A percentile compares a stretch with the other conserved stretches of the same genome.
phyloP scores from a whole-genome alignment of 23 tunicate genomes.

The Ascidia mentula region DNA sequence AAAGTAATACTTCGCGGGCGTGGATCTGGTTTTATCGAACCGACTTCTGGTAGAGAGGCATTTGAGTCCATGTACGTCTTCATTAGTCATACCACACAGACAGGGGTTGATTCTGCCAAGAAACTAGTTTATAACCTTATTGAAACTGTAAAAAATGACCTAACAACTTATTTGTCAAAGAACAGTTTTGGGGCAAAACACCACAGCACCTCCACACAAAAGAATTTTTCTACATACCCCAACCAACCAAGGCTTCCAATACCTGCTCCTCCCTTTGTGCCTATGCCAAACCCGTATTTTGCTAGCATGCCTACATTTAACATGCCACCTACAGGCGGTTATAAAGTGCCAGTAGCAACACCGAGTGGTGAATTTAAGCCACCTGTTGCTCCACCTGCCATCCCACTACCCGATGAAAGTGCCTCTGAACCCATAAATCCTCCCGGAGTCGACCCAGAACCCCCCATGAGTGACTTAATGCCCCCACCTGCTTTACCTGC shows the following conservation, averaged over 20 bases:
- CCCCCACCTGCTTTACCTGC: slow-evolving; percentile 11
- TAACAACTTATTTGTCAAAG: neutral
- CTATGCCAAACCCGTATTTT: neutral
- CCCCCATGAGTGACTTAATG: slow-evolving; percentile 17
- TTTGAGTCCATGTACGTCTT: slow-evolving; percentile 95
- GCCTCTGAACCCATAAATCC: neutral
- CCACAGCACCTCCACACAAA: neutral
- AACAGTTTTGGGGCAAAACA: neutral
- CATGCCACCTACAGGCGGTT: neutral
- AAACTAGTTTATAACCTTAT: slow-evolving; percentile 71
- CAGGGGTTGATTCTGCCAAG: slow-evolving; percentile 84
- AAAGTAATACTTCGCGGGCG: slow-evolving; percentile 84
- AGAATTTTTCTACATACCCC: slow-evolving; percentile 19
- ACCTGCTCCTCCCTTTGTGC: slow-evolving; percentile 13
- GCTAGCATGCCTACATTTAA: neutral
- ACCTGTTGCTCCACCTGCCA: neutral
- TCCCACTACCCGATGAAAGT: neutral
- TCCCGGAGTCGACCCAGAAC: neutral
- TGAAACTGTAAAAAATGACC: slow-evolving; percentile 30
- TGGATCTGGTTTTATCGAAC: slow-evolving; percentile 95
- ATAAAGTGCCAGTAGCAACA: neutral
- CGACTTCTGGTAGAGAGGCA: slow-evolving; percentile 93
- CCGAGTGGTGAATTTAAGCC: neutral
- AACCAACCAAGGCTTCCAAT: neutral
- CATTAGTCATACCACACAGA: slow-evolving; percentile 75